Conservation (phyloP, 1,140 invertebrate genomes). For the Tetramorium simillimum region DNA sequence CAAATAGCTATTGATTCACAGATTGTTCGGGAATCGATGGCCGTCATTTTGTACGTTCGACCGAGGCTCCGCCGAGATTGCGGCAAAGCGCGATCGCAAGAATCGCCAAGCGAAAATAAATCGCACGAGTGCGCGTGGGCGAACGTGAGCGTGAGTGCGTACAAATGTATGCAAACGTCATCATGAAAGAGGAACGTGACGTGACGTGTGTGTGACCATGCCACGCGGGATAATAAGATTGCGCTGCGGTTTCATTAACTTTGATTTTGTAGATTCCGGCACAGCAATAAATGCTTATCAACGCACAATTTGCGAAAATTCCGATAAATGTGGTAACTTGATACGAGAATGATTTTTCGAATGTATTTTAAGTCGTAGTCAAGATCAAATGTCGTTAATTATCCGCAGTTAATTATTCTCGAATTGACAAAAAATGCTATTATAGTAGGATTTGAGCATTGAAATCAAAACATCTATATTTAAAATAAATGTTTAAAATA, state of each 20-base stretch:
- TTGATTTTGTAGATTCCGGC: neutral
- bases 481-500: no score
- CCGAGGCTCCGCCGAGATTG: slow-evolving; percentile 37
- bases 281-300: neutral
- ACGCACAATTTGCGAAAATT: neutral
- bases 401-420: no score
- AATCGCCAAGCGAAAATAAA: slow-evolving; percentile 76
- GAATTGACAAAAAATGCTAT: no score
- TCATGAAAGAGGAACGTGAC: slow-evolving; percentile 40
- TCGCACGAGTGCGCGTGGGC: slow-evolving; percentile 23
- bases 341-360: no score
- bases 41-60: slow-evolving; percentile 23
- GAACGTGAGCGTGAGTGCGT: slow-evolving; percentile 11
- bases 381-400: no score
- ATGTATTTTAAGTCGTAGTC: no score
- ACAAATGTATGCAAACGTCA: neutral
- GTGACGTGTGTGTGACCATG: neutral
- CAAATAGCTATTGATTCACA: slow-evolving; percentile 10
- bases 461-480: no score
- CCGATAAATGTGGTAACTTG: neutral
- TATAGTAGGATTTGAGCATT: no score
- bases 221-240: slow-evolving; percentile 15
- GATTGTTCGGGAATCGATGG: neutral
- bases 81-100: slow-evolving; percentile 36
- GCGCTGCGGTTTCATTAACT: neutral